Conservation (phyloP, 2,888 invertebrate genomes). For the Callyntrura sp. region DNA sequence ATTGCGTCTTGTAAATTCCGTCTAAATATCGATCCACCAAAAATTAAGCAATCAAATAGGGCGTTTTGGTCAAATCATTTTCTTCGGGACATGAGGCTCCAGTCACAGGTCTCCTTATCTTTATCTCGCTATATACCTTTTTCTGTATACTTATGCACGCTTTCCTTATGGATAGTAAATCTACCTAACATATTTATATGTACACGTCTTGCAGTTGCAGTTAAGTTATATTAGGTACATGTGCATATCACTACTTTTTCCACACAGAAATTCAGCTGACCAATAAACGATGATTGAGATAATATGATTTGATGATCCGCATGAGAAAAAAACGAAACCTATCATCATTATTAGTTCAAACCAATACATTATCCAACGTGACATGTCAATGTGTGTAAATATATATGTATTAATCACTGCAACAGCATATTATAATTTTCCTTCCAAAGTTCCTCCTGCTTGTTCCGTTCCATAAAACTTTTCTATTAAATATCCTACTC, state of each 20-base stretch:
- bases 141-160: background rate
- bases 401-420: background rate
- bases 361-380: background rate
- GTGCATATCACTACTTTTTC: background rate
- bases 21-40: background rate
- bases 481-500: slow-evolving; percentile 42
- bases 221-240: background rate
- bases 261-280: slow-evolving; percentile 5
- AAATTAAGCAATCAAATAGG: slow-evolving; percentile 32
- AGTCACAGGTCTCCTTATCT: slow-evolving; percentile 19
- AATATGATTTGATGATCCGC: slow-evolving; percentile 6
- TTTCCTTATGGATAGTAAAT: slow-evolving; percentile 11
- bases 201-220: background rate
- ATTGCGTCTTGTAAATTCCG: background rate
- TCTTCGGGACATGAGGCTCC: background rate
- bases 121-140: slow-evolving; percentile 8
- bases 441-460: slow-evolving; percentile 21
- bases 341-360: background rate
- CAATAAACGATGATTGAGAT: background rate
- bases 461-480: slow-evolving; percentile 55
- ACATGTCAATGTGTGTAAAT: background rate
- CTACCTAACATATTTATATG: slow-evolving; percentile 11
- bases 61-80: background rate
- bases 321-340: slow-evolving; percentile 6
- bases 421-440: background rate